Conservation (phyloP, 2,888 invertebrate genomes). For the Minunthozetes semirufus region DNA sequence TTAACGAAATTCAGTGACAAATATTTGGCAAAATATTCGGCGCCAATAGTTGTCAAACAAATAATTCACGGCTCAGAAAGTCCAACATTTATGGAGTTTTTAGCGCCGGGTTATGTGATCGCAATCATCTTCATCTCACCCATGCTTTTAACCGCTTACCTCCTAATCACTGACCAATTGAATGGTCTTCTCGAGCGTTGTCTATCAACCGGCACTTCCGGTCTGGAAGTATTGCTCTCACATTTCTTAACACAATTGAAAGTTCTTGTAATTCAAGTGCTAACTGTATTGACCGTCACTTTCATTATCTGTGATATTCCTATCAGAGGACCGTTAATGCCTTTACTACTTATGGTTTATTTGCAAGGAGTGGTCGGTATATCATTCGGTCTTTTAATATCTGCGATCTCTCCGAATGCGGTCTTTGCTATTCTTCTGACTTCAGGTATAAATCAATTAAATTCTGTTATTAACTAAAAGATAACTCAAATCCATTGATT, state of each 20-base stretch:
- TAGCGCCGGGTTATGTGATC: slow-evolving; percentile 12
- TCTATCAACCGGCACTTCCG: slow-evolving; percentile 31
- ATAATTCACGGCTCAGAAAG: slow-evolving; percentile 26
- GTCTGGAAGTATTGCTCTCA: slow-evolving; percentile 71
- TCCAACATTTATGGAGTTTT: slow-evolving; percentile 9
- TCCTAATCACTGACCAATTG: slow-evolving; percentile 28
- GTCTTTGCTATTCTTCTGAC: slow-evolving; percentile 50
- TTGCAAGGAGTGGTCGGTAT: slow-evolving; percentile 89
- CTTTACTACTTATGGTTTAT: slow-evolving; percentile 63
- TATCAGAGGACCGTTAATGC: slow-evolving; percentile 72
- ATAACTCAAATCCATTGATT: neutral
- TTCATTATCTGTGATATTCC: slow-evolving; percentile 80
- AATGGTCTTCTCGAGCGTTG: slow-evolving; percentile 33
- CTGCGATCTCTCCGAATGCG: slow-evolving; percentile 27
- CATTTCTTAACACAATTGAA: slow-evolving; percentile 91
- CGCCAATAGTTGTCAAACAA: slow-evolving; percentile 20
- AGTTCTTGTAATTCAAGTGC: slow-evolving; percentile 80
- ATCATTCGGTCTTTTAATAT: slow-evolving; percentile 47
- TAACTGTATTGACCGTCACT: slow-evolving; percentile 82
- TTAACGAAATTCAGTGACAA: neutral
- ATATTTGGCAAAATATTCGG: neutral
- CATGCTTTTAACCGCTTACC: slow-evolving; percentile 28
- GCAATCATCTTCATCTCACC: slow-evolving; percentile 24
- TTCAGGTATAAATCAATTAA: slow-evolving; percentile 58
- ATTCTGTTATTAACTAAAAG: neutral